Evolutionary conservation across 37 sponge, comb jelly and placozoan species (phyloP), one percentile per base, ranked within the genome.

Genomic region (Aphrocallistes beatrix): DNA sequence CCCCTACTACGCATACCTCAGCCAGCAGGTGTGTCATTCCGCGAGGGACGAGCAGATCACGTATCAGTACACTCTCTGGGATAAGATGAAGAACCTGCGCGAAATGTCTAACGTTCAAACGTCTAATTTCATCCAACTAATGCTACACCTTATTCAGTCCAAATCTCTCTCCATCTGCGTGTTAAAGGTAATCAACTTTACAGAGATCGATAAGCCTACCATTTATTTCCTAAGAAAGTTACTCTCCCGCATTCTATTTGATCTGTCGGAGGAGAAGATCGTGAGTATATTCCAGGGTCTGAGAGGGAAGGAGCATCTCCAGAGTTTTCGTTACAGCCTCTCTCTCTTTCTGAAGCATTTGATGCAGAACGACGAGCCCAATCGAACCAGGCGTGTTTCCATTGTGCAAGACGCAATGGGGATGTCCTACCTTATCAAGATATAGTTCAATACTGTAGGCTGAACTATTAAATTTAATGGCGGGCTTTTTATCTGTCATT

Each of bases 31-130:
- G 36, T 93, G 94, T 83, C 87, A 93, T 49, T 95, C 51, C 82
- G 93, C 88, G 39, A 87, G 90, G 36, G 88, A 81, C 36, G 85
- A 95, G 82, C 95, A 92, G 91, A 87, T 93, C 36, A 97, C 98
- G 3, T 90, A 91, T 37, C 95, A 94, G 88, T 97, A 91, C 81
- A 48, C 92, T 37, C 38, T 97, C 38, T 97, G 98, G 98, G 98
- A 97, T 51, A 83, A 89, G 47, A 84, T 94, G 69, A 97, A 97
- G 82, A 83, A 84, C 10, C 86, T 97, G 1, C 6, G 75, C 3
- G 75, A 60, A 60, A 60, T 60, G 75, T 32, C 75, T 60, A 21
- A 13, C 75, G 8, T 60, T 3, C 75, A 60, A 60, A 60, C 75
- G 10, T 25, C 75, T 32, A 60, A 60, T 28, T 60, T 60, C n/a